Conservation (phyloP, 2,888 invertebrate species). For the Synergus gifuensis region DNA sequence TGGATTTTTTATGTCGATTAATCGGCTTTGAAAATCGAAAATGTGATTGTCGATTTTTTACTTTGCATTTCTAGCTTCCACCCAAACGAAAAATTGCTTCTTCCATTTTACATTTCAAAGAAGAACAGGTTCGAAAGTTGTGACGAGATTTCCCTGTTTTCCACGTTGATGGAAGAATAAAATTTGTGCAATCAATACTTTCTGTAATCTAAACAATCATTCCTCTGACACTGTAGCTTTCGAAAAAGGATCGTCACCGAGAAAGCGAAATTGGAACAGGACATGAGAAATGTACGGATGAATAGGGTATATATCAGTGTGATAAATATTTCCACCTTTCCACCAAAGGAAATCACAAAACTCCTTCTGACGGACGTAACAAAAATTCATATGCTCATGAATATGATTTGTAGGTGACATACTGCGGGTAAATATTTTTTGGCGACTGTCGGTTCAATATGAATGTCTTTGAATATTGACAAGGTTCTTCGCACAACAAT, state of each 20-base stretch:
- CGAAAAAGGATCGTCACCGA: background rate
- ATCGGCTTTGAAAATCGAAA: no score
- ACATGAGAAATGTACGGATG: background rate
- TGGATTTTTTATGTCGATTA: no score
- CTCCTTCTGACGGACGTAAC: slow-evolving; percentile 13
- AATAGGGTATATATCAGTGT: background rate
- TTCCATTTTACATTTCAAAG: no score
- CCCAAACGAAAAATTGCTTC: no score
- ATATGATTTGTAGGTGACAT: slow-evolving; percentile 16
- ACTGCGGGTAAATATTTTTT: background rate
- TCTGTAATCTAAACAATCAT: slow-evolving; percentile 1
- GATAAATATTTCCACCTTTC: slow-evolving; percentile 2
- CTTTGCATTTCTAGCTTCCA: no score
- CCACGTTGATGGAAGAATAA: no score
- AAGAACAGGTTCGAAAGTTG: no score
- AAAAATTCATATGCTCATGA: slow-evolving; percentile 7
- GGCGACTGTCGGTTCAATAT: background rate
- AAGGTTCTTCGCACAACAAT: background rate
- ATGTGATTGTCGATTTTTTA: no score
- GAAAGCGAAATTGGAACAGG: background rate
- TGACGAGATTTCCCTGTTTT: no score
- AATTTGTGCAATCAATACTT: background rate
- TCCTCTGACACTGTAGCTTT: background rate
- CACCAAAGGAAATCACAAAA: slow-evolving; percentile 26
- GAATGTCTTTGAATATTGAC: background rate